Percentiles rank a stretch among this genome's conserved stretches.
These are phyloP conservation scores for Myripristis murdjan DNA, from an alignment of 2,797 vertebrate genomes.

Conservation along the genomic window DNA sequence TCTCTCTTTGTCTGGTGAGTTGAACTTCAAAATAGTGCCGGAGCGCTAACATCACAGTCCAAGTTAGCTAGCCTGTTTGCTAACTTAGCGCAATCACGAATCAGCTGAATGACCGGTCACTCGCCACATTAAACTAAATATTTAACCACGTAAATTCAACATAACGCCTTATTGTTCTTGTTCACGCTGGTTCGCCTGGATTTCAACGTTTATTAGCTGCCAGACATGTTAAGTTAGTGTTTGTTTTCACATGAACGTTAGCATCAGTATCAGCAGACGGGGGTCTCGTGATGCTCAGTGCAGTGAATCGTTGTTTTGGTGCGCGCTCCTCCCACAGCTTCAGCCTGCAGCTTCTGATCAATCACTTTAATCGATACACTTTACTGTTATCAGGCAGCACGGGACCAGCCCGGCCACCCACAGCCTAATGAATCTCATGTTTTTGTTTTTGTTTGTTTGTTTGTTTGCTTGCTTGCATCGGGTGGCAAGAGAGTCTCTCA, in stretches of 20 bases:
- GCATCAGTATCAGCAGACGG: slow-evolving; percentile 52
- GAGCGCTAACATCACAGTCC: neutral
- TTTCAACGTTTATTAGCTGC: too few relatives aligned
- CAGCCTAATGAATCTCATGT: too few relatives aligned
- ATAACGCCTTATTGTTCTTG: neutral
- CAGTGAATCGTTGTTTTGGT: neutral
- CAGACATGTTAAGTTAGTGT: too few relatives aligned
- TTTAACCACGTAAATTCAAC: fast-evolving
- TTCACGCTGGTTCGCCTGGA: too few relatives aligned
- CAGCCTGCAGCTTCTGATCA: neutral
- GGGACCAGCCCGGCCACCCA: neutral
- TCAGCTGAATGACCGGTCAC: neutral
- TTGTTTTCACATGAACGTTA: slow-evolving; percentile 21
- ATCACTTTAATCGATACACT: neutral
- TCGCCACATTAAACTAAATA: neutral
- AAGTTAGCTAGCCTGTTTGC: slow-evolving; percentile 57
- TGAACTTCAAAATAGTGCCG: neutral
- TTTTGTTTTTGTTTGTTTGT: too few relatives aligned
- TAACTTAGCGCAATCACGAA: slow-evolving; percentile 20
- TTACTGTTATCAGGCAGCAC: too few relatives aligned
- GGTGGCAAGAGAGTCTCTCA: too few relatives aligned
- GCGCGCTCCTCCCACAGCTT: too few relatives aligned
- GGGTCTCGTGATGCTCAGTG: slow-evolving; percentile 71
- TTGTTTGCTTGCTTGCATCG: too few relatives aligned
- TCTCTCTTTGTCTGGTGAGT: slow-evolving; percentile 40